Conservation (phyloP, 2,113 vertebrate species). For the Zosterops lateralis region DNA sequence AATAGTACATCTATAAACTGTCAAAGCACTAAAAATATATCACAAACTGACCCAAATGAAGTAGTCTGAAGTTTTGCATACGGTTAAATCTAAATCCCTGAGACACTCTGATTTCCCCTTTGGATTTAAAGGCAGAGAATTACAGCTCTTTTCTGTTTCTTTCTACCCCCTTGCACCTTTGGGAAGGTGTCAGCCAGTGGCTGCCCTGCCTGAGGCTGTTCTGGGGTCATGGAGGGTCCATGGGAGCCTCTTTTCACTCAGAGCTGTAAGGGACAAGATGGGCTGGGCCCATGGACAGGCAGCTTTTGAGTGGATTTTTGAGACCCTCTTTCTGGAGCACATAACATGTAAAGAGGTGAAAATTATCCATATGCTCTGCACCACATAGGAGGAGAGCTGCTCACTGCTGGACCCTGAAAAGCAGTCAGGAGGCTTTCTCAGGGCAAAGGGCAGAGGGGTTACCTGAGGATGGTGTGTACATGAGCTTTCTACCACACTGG, state of each 20-base stretch:
- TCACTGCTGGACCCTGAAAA: not conserved
- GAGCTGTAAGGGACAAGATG: not conserved
- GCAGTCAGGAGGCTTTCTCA: not conserved
- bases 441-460: not conserved
- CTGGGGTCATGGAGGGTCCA: not conserved
- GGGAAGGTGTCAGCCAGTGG: not conserved
- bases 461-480: not conserved
- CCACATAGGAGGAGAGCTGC: not conserved
- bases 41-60: not conserved
- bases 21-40: not conserved
- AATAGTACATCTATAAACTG: not conserved
- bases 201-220: not conserved
- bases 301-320: not conserved
- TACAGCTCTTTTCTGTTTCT: not conserved
- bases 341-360: rapidly evolving
- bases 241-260: rapidly evolving
- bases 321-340: rapidly evolving
- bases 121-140: not conserved
- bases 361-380: not conserved
- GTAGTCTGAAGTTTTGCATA: not conserved
- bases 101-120: not conserved
- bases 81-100: not conserved
- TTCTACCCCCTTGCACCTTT: rapidly evolving
- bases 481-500: slow-evolving; percentile 4
- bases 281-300: not conserved